Base-by-base conservation (phyloP, 35 echinoderm and acorn worm genomes). In the Heliocidaris erythrogramma region DNA sequence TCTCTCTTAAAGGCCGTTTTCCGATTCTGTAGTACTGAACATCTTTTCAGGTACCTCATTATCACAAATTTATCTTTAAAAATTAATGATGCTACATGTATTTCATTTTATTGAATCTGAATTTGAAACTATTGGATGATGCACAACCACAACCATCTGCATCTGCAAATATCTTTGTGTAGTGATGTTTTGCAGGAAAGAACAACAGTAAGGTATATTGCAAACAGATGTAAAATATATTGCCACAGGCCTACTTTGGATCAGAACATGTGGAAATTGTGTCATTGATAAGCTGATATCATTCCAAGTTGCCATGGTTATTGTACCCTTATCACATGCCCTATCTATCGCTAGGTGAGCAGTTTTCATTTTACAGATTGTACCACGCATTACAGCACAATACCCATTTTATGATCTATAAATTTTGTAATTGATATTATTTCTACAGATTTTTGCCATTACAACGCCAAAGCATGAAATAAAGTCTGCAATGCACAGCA, bases 211-310 rank as follows among this genome's bases (percentile, higher is more conserved):
- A 5, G 18, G 65, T 78, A 24, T n/a, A 78, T 78, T 78, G 65
- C 17, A 3, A 78, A 29, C 65, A 78, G 65, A 78, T 78, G 65
- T 78, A 2, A 78, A 78, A 27, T 21, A 78, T n/a, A 78, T 78
- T 8, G 18, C 17, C 27, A 4, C 27, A n/a, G 65, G 65, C 52
- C 52, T 56, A 14, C 8, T 56, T 56, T 56, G 52, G 52, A 13
- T 56, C 52, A 56, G 52, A n/a, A n/a, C 65, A 78, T 78, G 65
- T 78, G 65, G 65, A 78, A 78, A 78, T 78, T 78, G 65, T 78
- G 65, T 78, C 21, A 78, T n/a, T 78, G 65, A 78, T 78, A 78
- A 78, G 65, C 65, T 78, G 65, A 78, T 24, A n/a, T 24, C 27
- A 5, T 78, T 78, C 65, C 65, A 78, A 17, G 65, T 78, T 78